Conservation (phyloP, 2,113 vertebrate species). For the Gnathonemus longibarbis region DNA sequence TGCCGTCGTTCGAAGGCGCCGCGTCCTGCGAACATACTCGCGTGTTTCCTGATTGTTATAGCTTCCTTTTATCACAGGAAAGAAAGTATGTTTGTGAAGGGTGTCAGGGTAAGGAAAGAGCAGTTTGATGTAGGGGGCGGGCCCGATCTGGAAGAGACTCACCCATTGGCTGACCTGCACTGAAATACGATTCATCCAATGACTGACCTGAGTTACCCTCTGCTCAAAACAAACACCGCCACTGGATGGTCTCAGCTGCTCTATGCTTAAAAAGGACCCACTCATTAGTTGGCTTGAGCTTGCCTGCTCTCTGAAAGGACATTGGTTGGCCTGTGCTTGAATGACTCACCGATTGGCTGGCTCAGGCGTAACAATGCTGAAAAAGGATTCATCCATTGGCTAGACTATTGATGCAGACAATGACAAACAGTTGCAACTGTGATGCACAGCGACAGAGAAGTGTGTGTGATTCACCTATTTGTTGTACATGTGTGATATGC, state of each 20-base stretch:
- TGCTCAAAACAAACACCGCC: not conserved
- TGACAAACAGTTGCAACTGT: conserved; percentile 1
- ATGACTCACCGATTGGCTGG: not conserved
- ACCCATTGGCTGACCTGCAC: not conserved
- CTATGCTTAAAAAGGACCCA: not conserved
- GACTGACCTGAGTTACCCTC: not conserved
- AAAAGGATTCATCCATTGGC: not conserved
- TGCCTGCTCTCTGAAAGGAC: not conserved
- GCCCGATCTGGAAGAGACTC: not conserved
- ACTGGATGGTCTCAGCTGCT: not conserved
- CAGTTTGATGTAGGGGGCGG: not conserved
- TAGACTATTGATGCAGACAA: not conserved
- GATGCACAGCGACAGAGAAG: not conserved
- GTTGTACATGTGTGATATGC: not conserved
- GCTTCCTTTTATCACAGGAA: conserved; percentile 53
- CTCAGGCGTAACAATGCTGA: not conserved
- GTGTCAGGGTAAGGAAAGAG: not conserved
- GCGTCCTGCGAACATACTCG: not conserved
- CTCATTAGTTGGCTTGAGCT: not conserved
- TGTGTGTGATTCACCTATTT: conserved; percentile 2
- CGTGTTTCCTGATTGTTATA: not conserved
- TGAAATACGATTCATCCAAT: not conserved
- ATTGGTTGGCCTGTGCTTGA: not conserved
- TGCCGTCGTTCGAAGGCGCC: not conserved
- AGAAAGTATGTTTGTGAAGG: not conserved